Evolutionary conservation across 2,113 vertebrate genomes (phyloP).

Genomic region (Phainopepla nitens): DNA sequence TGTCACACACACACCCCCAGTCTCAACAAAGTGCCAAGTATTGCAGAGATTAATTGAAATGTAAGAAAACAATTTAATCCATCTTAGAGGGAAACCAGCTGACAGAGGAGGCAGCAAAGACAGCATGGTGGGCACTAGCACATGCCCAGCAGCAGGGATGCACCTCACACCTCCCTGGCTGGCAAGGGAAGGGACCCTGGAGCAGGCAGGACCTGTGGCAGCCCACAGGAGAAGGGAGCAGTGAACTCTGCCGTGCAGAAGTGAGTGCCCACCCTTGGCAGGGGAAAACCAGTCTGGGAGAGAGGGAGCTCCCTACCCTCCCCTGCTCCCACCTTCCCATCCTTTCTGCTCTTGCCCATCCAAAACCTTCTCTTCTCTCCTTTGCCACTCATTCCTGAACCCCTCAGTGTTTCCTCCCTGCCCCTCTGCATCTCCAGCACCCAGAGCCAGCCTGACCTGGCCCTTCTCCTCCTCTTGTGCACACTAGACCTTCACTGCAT

Average conservation of each 20-base stretch:
- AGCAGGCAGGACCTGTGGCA: neutral
- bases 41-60: neutral
- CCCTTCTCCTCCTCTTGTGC: neutral
- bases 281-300: neutral
- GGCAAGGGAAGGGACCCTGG: neutral
- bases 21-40: neutral
- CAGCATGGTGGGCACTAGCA: neutral
- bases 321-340: neutral
- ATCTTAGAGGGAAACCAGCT: neutral
- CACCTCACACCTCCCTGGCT: neutral
- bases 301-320: neutral
- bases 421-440: neutral
- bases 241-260: neutral
- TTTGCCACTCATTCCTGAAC: neutral
- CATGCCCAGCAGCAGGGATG: neutral
- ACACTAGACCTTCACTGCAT: neutral
- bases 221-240: neutral
- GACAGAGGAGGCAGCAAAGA: neutral
- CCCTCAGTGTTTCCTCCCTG: neutral
- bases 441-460: neutral
- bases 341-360: neutral
- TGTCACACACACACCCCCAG: neutral
- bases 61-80: constrained; percentile 4
- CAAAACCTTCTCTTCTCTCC: neutral
- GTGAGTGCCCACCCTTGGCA: neutral